A percentile compares a stretch with the other conserved stretches of the same genome.
Conservation (phyloP, 2,113 vertebrate genomes). For the Chloropsis hardwickii region DNA sequence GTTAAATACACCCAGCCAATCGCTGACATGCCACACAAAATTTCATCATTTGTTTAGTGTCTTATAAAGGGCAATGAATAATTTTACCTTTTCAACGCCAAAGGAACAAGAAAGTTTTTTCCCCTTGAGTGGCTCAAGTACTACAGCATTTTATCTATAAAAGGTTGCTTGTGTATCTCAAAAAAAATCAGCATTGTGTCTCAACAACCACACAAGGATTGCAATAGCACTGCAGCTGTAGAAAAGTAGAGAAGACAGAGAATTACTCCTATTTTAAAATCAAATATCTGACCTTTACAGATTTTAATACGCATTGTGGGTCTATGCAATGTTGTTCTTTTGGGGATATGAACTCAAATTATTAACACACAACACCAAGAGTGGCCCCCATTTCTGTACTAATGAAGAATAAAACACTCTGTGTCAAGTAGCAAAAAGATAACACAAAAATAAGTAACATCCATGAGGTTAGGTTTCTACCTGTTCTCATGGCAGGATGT, state of each 20-base stretch:
- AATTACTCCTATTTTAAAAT: not conserved
- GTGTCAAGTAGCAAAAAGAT: not conserved
- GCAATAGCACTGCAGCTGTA: not conserved
- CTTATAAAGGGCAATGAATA: conserved; percentile 51
- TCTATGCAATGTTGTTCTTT: not conserved
- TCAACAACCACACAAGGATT: not conserved
- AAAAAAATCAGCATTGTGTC: not conserved
- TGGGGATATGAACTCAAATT: not conserved
- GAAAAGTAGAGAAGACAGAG: not conserved
- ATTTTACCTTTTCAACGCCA: conserved; percentile 29
- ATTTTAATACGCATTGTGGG: not conserved
- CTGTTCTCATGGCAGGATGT: not conserved
- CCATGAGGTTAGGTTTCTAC: not conserved
- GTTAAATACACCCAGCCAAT: conserved; percentile 57
- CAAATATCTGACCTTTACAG: conserved; percentile 14
- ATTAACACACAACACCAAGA: not conserved
- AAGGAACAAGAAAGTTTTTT: conserved; percentile 16
- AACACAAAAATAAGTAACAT: not conserved
- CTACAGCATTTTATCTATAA: conserved; percentile 15
- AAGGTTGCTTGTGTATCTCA: conserved; percentile 11
- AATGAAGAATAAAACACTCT: not conserved
- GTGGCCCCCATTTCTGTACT: not conserved
- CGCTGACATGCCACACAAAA: not conserved
- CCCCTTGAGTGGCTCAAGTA: conserved; percentile 19
- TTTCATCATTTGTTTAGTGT: conserved; percentile 2